Evolutionary conservation across 2,797 vertebrate species (phyloP).

Genomic region (Novumbra hubbsi): DNA sequence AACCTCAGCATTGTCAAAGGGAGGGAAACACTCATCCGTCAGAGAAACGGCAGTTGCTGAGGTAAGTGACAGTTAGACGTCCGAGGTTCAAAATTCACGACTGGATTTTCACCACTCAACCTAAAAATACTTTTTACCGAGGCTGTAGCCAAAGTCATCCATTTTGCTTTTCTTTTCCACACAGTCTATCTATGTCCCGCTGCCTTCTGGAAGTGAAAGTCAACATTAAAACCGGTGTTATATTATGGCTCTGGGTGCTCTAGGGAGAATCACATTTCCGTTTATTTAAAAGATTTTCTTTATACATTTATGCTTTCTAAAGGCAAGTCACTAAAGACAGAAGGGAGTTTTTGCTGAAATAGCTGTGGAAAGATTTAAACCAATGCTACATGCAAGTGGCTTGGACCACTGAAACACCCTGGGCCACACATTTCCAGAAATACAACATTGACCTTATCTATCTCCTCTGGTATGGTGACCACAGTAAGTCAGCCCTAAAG

Average conservation of each 20-base stretch:
- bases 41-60: slow-evolving; percentile 42
- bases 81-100: slow-evolving; percentile 38
- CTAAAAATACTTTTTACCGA: slow-evolving; percentile 45
- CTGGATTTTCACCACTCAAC: slow-evolving; percentile 35
- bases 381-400: no score
- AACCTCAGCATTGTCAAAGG: slow-evolving; percentile 34
- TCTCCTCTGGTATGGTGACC: background rate
- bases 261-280: slow-evolving; percentile 26
- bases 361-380: no score
- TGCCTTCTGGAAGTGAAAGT: slow-evolving; percentile 43
- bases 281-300: slow-evolving; percentile 28
- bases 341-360: background rate
- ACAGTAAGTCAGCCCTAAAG: background rate
- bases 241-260: slow-evolving; percentile 49
- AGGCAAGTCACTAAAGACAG: background rate
- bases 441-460: background rate
- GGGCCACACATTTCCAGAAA: no score
- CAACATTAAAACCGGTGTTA: slow-evolving; percentile 48
- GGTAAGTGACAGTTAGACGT: slow-evolving; percentile 50
- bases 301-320: no score
- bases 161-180: slow-evolving; percentile 53
- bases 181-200: slow-evolving; percentile 23
- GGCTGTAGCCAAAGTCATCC: slow-evolving; percentile 47
- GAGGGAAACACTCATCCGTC: slow-evolving; percentile 28
- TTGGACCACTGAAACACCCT: no score